Conservation (phyloP, 2,888 invertebrate species). For the Epirrhoe tristata region DNA sequence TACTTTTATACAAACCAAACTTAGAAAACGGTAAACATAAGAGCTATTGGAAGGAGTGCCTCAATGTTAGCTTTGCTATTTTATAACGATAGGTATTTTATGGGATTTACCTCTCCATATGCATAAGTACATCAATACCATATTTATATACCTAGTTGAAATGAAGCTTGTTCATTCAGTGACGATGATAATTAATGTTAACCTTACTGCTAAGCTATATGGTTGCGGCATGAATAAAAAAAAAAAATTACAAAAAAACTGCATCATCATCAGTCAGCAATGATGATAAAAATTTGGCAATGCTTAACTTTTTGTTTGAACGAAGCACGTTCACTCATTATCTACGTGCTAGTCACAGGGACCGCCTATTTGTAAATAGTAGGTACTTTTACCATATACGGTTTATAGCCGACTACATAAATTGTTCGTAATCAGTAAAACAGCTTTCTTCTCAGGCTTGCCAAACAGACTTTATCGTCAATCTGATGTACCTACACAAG, state of each 20-base stretch:
- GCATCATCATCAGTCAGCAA: not conserved
- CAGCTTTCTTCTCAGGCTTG: constrained; percentile 38
- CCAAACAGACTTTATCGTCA: constrained; percentile 34
- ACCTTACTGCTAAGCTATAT: no score
- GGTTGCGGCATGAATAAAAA: no score
- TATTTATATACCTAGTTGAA: no score
- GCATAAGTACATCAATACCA: no score
- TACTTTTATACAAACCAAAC: no score
- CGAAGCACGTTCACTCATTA: not conserved
- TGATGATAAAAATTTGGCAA: not conserved
- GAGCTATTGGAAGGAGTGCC: no score
- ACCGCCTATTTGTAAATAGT: constrained; percentile 8
- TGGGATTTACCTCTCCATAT: no score
- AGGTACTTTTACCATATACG: constrained; percentile 26
- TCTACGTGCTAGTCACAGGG: constrained; percentile 3
- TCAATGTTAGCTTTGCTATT: no score
- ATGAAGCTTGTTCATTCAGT: no score
- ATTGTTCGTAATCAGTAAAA: constrained; percentile 38
- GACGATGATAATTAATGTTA: no score
- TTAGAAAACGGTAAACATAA: no score
- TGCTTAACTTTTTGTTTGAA: not conserved
- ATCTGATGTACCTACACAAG: constrained; percentile 31
- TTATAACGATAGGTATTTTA: no score
- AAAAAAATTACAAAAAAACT: not conserved
- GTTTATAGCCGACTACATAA: constrained; percentile 25